A percentile compares a stretch with the other conserved stretches of the same genome.
Evolutionary conservation across 2,797 vertebrate genomes (phyloP).

Genomic region (Protonibea diacanthus): DNA sequence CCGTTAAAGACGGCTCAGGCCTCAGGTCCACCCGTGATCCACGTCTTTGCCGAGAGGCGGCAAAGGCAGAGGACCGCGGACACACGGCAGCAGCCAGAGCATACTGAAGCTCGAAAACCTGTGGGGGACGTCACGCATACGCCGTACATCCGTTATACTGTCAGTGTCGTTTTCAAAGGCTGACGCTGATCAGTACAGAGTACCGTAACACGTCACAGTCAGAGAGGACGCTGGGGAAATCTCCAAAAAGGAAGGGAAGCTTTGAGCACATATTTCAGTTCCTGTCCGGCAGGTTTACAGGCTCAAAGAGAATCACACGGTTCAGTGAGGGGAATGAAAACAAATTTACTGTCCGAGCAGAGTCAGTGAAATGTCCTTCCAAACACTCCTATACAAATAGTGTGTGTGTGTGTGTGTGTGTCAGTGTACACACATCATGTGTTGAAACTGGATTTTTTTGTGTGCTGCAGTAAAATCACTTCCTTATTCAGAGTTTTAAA

Average conservation of each 20-base stretch:
- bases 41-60: too few species aligned
- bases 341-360: not conserved
- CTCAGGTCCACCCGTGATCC: too few species aligned
- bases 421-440: too few species aligned
- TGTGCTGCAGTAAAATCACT: conserved; percentile 2
- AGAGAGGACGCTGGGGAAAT: not conserved
- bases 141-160: too few species aligned
- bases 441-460: not conserved
- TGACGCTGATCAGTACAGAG: too few species aligned
- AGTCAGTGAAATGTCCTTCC: not conserved
- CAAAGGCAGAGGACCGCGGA: too few species aligned
- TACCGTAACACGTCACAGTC: not conserved
- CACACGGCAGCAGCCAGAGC: too few species aligned
- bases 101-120: too few species aligned
- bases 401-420: not conserved
- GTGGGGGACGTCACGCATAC: too few species aligned
- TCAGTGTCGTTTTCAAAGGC: too few species aligned
- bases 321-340: too few species aligned
- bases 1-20: too few species aligned
- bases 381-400: not conserved
- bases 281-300: not conserved
- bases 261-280: not conserved
- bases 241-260: not conserved
- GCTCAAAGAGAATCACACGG: not conserved
- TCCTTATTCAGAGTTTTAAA: conserved; percentile 27